These are phyloP conservation scores for Chromis chromis DNA, from an alignment of 2,797 vertebrate species.

Conservation along the genomic window DNA sequence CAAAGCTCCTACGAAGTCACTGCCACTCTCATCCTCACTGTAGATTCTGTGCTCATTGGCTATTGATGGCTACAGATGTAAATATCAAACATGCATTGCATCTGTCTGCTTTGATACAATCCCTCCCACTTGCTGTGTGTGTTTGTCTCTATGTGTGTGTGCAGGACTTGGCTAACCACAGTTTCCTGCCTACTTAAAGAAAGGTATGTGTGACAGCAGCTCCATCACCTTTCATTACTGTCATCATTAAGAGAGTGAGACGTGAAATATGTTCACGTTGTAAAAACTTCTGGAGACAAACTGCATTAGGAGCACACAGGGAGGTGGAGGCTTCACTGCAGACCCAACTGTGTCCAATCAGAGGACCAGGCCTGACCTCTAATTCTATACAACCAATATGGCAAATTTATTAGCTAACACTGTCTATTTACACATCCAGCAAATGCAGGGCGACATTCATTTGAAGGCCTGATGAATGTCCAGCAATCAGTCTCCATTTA, in stretches of 20 bases:
- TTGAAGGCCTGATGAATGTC: not conserved
- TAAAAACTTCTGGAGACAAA: constrained; percentile 29
- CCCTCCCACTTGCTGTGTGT: not conserved
- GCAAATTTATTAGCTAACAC: not conserved
- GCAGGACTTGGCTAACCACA: not conserved
- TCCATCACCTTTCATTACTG: constrained; percentile 63
- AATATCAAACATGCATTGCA: not conserved
- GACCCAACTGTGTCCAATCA: constrained; percentile 9
- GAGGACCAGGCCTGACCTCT: not conserved
- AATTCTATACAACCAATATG: not conserved
- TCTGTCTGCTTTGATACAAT: not conserved
- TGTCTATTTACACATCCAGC: not conserved
- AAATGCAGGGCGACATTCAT: not conserved
- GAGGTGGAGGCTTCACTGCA: not conserved
- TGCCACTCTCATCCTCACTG: too few relatives aligned
- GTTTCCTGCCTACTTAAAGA: constrained; percentile 34
- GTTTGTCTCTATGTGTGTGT: not conserved
- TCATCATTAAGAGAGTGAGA: constrained; percentile 58
- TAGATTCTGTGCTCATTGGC: not conserved
- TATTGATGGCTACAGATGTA: not conserved
- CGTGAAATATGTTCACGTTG: constrained; percentile 22
- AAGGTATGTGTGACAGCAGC: constrained; percentile 54
- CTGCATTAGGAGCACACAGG: constrained; percentile 17
- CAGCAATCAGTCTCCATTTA: not conserved
- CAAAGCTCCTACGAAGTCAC: too few relatives aligned